Conservation (phyloP, 2,113 vertebrate species). For the Festucalex cinctus region DNA sequence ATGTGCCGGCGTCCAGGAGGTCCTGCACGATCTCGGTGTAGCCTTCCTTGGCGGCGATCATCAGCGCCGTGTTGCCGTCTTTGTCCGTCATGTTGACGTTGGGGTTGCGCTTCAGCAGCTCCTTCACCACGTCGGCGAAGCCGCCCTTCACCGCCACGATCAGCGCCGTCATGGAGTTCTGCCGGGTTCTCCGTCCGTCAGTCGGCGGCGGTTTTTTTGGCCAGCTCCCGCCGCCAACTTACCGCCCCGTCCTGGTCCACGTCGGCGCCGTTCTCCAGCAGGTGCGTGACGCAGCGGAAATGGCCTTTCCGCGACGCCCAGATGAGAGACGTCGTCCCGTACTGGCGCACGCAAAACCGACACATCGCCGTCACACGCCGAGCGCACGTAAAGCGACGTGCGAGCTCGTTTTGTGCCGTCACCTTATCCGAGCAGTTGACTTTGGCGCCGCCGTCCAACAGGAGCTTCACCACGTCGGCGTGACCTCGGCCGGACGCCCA, state of each 20-base stretch:
- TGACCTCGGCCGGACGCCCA: conserved; percentile 96
- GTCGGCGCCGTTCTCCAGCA: conserved; percentile 91
- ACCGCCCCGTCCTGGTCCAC: conserved; percentile 98
- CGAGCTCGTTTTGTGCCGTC: not conserved
- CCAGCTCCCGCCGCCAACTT: conserved; percentile 33
- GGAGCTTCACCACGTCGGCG: conserved; percentile 82
- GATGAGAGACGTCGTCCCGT: conserved; percentile 92
- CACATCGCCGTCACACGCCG: not conserved
- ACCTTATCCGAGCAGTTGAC: conserved; percentile 99
- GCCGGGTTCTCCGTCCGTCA: conserved; percentile 1
- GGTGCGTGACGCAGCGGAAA: conserved; percentile 87
- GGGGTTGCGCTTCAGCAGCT: conserved; percentile 93
- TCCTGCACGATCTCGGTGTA: conserved; percentile 95
- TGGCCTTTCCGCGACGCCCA: conserved; percentile 96
- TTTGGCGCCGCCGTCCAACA: conserved; percentile 87
- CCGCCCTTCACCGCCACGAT: conserved; percentile 94
- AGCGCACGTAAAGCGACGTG: not conserved
- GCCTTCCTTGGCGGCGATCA: conserved; percentile 95
- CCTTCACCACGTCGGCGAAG: conserved; percentile 91
- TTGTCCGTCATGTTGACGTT: conserved; percentile 98
- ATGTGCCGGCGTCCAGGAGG: conserved; percentile 92
- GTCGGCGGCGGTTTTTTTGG: not conserved
- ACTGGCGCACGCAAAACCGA: conserved; percentile 63
- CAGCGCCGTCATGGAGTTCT: conserved; percentile 98
- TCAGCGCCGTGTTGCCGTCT: conserved; percentile 95